Conservation (phyloP, 1,140 invertebrate genomes). For the Calephelis nemesis region DNA sequence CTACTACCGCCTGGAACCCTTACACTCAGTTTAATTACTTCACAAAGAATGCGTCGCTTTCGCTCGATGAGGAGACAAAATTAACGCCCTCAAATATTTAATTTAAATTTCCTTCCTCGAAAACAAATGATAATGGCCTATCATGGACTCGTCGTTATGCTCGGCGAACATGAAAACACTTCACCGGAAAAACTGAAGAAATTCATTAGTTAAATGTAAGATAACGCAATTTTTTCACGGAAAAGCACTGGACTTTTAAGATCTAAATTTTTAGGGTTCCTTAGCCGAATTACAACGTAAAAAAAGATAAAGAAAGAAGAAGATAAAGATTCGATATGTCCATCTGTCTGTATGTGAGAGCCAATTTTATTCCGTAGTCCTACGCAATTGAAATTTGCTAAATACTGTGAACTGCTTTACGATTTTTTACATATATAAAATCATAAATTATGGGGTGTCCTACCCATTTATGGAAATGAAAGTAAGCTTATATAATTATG, state of each 20-base stretch:
- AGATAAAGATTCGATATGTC: too few species aligned
- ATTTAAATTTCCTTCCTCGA: slow-evolving; percentile 74
- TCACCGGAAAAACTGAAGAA: slow-evolving; percentile 49
- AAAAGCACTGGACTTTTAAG: neutral
- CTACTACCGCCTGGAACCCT: slow-evolving; percentile 62
- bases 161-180: slow-evolving; percentile 54
- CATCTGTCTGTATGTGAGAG: too few species aligned
- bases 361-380: too few species aligned
- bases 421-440: too few species aligned
- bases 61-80: slow-evolving; percentile 77
- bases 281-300: too few species aligned
- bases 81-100: slow-evolving; percentile 78
- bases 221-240: neutral
- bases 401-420: too few species aligned
- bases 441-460: too few species aligned
- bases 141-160: slow-evolving; percentile 49
- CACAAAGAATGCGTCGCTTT: slow-evolving; percentile 76
- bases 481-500: too few species aligned
- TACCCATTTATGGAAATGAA: too few species aligned
- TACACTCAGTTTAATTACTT: slow-evolving; percentile 78
- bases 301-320: too few species aligned
- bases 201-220: slow-evolving; percentile 52
- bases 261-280: too few species aligned
- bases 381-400: too few species aligned
- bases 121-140: slow-evolving; percentile 74